Evolutionary conservation across 2,888 invertebrate genomes (phyloP).

Genomic region (Scelioninae gen. 2): DNA sequence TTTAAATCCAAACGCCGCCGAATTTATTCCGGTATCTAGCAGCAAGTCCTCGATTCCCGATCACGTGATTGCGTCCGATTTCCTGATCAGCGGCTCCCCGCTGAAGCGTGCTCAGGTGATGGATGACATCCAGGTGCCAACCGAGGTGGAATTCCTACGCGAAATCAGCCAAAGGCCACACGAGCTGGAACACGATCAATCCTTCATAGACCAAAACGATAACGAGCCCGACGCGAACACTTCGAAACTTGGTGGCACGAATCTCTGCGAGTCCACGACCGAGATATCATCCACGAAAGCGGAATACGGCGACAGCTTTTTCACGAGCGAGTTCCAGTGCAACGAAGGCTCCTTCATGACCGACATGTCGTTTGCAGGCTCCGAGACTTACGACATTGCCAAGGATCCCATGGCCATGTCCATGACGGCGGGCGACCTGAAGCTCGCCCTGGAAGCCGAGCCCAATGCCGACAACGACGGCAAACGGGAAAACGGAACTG

Average conservation of each 20-base stretch:
- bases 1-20: slow-evolving; percentile 90
- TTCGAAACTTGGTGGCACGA: slow-evolving; percentile 74
- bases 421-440: slow-evolving; percentile 69
- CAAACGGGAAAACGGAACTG: slow-evolving; percentile 46
- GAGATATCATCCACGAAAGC: slow-evolving; percentile 77
- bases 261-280: slow-evolving; percentile 27
- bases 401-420: slow-evolving; percentile 72
- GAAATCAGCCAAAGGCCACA: slow-evolving; percentile 81
- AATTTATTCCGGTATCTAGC: slow-evolving; percentile 85
- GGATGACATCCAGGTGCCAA: slow-evolving; percentile 79
- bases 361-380: slow-evolving; percentile 66
- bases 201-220: slow-evolving; percentile 49
- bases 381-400: slow-evolving; percentile 65
- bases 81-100: slow-evolving; percentile 79
- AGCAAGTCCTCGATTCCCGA: slow-evolving; percentile 75
- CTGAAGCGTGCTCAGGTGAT: slow-evolving; percentile 80
- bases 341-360: slow-evolving; percentile 56
- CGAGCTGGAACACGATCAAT: slow-evolving; percentile 74
- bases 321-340: slow-evolving; percentile 68
- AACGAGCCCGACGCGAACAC: slow-evolving; percentile 71
- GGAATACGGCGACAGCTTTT: slow-evolving; percentile 76
- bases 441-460: slow-evolving; percentile 63
- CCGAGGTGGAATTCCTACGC: slow-evolving; percentile 80
- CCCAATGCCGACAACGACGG: slow-evolving; percentile 15
- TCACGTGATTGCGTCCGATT: slow-evolving; percentile 65